phyloP scores from a whole-genome alignment of 2,113 vertebrate genomes.

The Gobius niger region DNA sequence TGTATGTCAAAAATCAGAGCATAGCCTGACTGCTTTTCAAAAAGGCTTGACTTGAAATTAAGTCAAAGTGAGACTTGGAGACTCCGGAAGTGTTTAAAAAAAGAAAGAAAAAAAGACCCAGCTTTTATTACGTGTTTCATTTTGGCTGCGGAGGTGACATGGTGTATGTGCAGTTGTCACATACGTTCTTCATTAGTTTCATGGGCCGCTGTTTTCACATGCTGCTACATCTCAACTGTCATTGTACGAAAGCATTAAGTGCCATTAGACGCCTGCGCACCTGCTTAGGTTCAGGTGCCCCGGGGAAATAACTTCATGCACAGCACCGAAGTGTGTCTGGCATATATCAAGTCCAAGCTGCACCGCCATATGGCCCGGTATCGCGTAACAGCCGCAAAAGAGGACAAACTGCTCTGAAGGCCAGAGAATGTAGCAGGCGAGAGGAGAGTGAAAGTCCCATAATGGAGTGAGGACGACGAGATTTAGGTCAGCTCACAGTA shows the following conservation, averaged over 20 bases:
- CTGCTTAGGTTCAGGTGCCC: conserved; percentile 60
- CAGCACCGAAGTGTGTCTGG: conserved; percentile 52
- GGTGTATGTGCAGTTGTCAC: conserved; percentile 42
- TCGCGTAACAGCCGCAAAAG: conserved; percentile 48
- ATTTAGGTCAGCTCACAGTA: conserved; percentile 52
- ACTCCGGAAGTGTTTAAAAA: conserved; percentile 19
- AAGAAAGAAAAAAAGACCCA: conserved; percentile 31
- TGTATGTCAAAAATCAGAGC: conserved; percentile 9
- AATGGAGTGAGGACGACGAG: conserved; percentile 28
- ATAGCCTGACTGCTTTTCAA: background rate
- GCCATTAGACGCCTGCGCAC: conserved; percentile 59
- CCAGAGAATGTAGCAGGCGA: conserved; percentile 24
- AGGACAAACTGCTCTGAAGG: conserved; percentile 24
- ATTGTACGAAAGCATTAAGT: conserved; percentile 45
- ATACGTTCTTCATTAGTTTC: conserved; percentile 51
- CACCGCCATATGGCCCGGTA: conserved; percentile 61
- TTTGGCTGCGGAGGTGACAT: conserved; percentile 46
- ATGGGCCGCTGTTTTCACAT: background rate
- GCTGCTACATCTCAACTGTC: conserved; percentile 56
- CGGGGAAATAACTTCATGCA: conserved; percentile 65
- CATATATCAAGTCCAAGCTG: conserved; percentile 62
- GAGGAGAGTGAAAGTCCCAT: conserved; percentile 24
- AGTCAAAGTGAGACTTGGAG: conserved; percentile 15
- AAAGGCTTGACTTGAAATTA: background rate
- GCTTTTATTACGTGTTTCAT: conserved; percentile 72